Base-by-base conservation (phyloP, 2,113 vertebrate genomes). In the Gasterosteus aculeatus region DNA sequence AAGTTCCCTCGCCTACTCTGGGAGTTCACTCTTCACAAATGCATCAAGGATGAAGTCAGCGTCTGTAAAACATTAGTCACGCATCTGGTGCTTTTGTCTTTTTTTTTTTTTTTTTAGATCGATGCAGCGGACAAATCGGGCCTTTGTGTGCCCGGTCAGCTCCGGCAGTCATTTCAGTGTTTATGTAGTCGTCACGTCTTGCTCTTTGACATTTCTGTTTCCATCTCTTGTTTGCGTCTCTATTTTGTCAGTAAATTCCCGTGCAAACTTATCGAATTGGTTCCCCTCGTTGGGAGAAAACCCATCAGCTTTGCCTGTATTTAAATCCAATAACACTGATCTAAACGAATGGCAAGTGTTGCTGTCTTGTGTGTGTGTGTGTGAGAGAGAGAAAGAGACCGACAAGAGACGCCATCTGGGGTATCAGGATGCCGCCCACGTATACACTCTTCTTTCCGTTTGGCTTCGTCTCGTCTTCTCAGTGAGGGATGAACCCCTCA, bases 401-500 rank as follows among this genome's bases (percentile, higher is more conserved):
- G 78, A 87, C 83, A 59, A 83, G 71, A 33, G 78, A 80, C 51
- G 81, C 88, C 89, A 91, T 91, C 88, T 89, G 87, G 59, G 72
- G 51, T 49, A 85, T 87, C 75, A 54, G 73, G 60, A 89, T 81
- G 81, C 87, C 77, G 67, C 88, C 85, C 89, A 91, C 89, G 80
- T 87, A 66, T 33, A 12, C 76, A 42, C 61, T 4, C 62, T 44
- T 41, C 62, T 67, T 61, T 62, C 71, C 56, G 61, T 83, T 66
- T 78, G 61, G 38, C 77, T 22, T 66, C 61, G 29, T 60, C 81
- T 77, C 86, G 58, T 81, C 73, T 33, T 67, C 69, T 80, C 65
- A 65, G 69, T 59, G 70, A 83, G 46, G 71, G 41, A 67, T 69
- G 58, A 69, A 49, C 26, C 61, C 81, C 78, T 71, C 73, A 51